Evolutionary conservation across 2,797 vertebrate species (phyloP).

Genomic region (Fringilla coelebs): DNA sequence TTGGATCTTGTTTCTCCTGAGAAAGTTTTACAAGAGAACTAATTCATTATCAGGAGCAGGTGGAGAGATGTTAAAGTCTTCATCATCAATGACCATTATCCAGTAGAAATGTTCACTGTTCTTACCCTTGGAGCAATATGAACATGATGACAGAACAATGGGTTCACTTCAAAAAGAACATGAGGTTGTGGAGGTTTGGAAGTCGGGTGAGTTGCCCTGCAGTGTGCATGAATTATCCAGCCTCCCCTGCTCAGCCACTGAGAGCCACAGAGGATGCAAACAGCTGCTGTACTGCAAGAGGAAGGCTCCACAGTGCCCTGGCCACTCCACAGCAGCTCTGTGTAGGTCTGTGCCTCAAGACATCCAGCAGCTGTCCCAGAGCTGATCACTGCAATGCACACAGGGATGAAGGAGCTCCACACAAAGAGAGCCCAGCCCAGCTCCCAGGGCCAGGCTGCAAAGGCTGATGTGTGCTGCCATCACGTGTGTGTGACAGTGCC

Average conservation of each 20-base stretch:
- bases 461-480: not conserved
- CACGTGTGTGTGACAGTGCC: not conserved
- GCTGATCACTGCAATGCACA: not conserved
- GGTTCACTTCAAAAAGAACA: not conserved
- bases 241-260: not conserved
- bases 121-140: not conserved
- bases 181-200: not conserved
- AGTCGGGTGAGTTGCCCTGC: not conserved
- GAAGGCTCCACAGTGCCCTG: not conserved
- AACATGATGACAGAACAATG: not conserved
- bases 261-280: not conserved
- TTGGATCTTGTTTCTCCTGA: not conserved
- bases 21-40: not conserved
- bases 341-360: rapidly evolving
- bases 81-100: not conserved
- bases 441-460: not conserved
- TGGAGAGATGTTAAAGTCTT: not conserved
- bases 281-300: not conserved
- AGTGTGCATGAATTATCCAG: not conserved
- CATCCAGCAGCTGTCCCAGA: not conserved
- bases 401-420: not conserved
- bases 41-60: not conserved
- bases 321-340: not conserved
- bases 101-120: not conserved
- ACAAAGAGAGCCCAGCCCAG: not conserved